phyloP scores from a whole-genome alignment of 2,113 vertebrate genomes.

The Pseudonaja textilis region DNA sequence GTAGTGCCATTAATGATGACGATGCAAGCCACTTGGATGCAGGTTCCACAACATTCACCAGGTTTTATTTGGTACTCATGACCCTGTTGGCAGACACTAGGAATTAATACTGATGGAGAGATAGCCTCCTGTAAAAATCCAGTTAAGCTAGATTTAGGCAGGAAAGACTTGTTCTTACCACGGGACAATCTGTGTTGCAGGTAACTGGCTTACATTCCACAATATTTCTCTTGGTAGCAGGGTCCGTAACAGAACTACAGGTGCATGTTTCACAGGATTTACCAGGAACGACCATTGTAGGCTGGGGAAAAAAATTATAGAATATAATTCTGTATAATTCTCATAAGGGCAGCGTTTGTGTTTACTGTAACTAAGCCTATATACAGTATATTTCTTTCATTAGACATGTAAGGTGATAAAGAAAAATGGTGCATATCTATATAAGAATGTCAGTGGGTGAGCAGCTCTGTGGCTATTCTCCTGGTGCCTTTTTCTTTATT shows the following conservation, averaged over 20 bases:
- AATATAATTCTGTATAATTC: neutral
- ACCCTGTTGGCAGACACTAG: conserved; percentile 64
- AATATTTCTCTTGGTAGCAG: conserved; percentile 30
- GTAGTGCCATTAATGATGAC: conserved; percentile 52
- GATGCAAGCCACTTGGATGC: conserved; percentile 71
- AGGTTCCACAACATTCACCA: conserved; percentile 80
- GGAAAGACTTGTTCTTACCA: conserved; percentile 51
- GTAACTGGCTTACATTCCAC: conserved; percentile 61
- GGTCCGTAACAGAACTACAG: conserved; percentile 67
- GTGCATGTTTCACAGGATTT: conserved; percentile 64
- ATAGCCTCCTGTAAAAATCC: neutral
- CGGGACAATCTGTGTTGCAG: conserved; percentile 71
- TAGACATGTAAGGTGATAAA: neutral
- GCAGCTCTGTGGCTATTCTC: neutral
- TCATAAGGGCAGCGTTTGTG: neutral
- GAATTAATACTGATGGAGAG: neutral
- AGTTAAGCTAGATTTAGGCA: neutral
- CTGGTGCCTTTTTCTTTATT: neutral
- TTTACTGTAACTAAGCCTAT: neutral
- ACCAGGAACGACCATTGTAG: neutral
- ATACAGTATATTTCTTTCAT: neutral
- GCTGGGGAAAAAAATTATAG: neutral
- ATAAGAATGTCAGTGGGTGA: neutral
- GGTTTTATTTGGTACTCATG: conserved; percentile 54
- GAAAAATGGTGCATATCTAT: neutral